Evolutionary conservation across 2,113 vertebrate species (phyloP).

Genomic region (Thamnophis sirtalis): DNA sequence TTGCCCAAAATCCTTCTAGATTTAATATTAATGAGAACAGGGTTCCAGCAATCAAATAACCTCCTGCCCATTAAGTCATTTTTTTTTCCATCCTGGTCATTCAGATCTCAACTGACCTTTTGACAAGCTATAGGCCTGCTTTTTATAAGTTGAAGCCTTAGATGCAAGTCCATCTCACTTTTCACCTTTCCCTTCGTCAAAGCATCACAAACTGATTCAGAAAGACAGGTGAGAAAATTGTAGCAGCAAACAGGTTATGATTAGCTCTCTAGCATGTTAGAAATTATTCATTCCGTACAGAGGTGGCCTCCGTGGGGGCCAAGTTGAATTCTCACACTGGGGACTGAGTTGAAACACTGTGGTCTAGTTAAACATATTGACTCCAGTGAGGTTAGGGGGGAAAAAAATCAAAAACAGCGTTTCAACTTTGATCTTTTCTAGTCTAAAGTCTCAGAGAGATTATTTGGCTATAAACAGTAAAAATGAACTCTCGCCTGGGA

Average conservation of each 20-base stretch:
- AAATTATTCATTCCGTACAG: not conserved
- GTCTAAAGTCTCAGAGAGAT: not conserved
- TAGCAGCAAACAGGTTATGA: not conserved
- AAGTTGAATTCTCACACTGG: not conserved
- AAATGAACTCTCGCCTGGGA: not conserved
- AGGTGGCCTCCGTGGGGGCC: not conserved
- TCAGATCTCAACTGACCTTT: not conserved
- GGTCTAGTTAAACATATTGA: not conserved
- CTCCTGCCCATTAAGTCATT: not conserved
- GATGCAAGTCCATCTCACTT: not conserved
- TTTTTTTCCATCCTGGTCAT: not conserved
- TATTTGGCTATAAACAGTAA: not conserved
- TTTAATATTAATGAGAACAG: not conserved
- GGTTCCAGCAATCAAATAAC: not conserved
- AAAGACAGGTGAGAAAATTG: not conserved
- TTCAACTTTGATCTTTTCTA: not conserved
- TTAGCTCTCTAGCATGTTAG: not conserved
- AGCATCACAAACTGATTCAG: not conserved
- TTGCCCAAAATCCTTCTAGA: not conserved
- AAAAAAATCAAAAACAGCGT: not conserved
- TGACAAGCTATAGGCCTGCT: not conserved
- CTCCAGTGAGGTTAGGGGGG: not conserved
- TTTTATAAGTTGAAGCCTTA: not conserved
- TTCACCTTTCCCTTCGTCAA: not conserved
- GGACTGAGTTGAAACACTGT: not conserved